Evolutionary conservation across 2,113 vertebrate genomes (phyloP).

Genomic region (Poeciliopsis turrubarensis): DNA sequence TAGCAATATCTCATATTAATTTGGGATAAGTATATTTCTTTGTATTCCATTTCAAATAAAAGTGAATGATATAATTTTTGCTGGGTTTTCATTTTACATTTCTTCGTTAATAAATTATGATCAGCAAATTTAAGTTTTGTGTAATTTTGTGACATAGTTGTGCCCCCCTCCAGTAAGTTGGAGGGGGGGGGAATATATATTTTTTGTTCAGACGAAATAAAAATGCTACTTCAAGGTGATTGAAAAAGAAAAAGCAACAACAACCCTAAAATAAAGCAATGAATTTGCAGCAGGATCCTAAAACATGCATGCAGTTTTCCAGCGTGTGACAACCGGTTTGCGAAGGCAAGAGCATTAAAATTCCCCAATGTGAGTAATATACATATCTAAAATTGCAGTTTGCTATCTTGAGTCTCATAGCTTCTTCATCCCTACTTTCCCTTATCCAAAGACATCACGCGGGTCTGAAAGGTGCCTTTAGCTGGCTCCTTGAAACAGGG

Average conservation of each 20-base stretch:
- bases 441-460: conserved; percentile 70
- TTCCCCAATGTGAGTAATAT: conserved; percentile 50
- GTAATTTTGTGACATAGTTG: no score
- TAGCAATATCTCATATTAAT: background rate
- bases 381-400: conserved; percentile 69
- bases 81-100: background rate
- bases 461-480: conserved; percentile 85
- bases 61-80: background rate
- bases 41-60: background rate
- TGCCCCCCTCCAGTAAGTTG: no score
- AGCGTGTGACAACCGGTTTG: conserved; percentile 23
- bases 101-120: background rate
- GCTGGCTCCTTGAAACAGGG: conserved; percentile 90
- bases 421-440: conserved; percentile 35
- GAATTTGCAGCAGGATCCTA: conserved; percentile 17
- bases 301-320: conserved; percentile 16
- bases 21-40: background rate
- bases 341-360: conserved; percentile 45
- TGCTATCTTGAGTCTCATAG: conserved; percentile 44
- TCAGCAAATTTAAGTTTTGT: background rate
- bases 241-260: background rate
- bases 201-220: conserved; percentile 45
- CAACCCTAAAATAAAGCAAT: background rate
- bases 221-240: background rate
- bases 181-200: background rate